These are phyloP conservation scores for Pimephales promelas DNA, from an alignment of 2,113 vertebrate species.

Conservation along the genomic window DNA sequence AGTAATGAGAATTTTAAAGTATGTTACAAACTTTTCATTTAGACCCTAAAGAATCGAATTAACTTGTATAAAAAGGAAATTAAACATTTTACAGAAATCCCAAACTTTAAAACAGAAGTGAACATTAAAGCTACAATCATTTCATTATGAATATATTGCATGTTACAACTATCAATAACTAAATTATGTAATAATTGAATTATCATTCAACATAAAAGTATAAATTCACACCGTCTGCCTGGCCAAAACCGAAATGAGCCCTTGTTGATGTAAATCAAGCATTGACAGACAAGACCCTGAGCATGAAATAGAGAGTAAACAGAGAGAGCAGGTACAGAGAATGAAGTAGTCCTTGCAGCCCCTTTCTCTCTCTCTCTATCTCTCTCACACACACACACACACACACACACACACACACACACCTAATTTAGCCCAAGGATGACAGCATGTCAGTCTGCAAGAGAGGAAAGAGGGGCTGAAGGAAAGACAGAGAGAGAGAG, in stretches of 20 bases:
- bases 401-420: conserved; percentile 53
- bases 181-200: no score
- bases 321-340: conserved; percentile 56
- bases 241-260: background rate
- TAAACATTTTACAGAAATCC: background rate
- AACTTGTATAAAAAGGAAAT: no score
- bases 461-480: conserved; percentile 55
- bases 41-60: no score
- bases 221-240: background rate
- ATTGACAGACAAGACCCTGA: background rate
- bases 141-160: background rate
- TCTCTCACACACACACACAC: conserved; percentile 44
- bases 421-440: conserved; percentile 68
- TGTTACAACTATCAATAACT: background rate
- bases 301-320: background rate
- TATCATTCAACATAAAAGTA: background rate
- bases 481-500: conserved; percentile 36
- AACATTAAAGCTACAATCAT: background rate
- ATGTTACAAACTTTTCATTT: no score
- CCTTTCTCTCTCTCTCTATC: background rate
- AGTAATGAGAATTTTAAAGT: no score
- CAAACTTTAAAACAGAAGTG: background rate
- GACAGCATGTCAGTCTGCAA: conserved; percentile 55
- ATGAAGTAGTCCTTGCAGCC: conserved; percentile 55
- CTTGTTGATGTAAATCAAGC: background rate